phyloP scores from a whole-genome alignment of 2,797 vertebrate genomes.

The Enteromius unitaeniatus region DNA sequence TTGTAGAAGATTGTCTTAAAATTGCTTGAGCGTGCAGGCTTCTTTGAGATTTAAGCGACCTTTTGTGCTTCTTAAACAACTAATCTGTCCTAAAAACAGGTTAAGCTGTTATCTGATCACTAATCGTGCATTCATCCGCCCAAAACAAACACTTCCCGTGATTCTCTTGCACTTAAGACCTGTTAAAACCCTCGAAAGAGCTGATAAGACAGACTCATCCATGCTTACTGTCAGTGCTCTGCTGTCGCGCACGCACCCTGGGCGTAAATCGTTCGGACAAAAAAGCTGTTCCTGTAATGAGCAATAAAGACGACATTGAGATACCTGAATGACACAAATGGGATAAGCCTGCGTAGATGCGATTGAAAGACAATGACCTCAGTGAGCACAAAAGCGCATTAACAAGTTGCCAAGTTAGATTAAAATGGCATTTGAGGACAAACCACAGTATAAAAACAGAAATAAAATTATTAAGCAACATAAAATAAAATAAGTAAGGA shows the following conservation, averaged over 20 bases:
- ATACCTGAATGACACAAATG: slow-evolving; percentile 36
- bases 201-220: slow-evolving; percentile 58
- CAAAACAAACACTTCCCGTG: slow-evolving; percentile 56
- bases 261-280: slow-evolving; percentile 20
- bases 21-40: slow-evolving; percentile 12
- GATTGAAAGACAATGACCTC: slow-evolving; percentile 45
- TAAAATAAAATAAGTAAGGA: background rate
- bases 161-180: slow-evolving; percentile 57
- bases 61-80: slow-evolving; percentile 41
- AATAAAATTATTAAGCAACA: background rate
- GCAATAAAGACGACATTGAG: slow-evolving; percentile 32
- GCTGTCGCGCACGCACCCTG: slow-evolving; percentile 37
- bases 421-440: slow-evolving; percentile 27
- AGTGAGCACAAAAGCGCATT: slow-evolving; percentile 22
- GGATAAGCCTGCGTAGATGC: slow-evolving; percentile 36
- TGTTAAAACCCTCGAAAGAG: slow-evolving; percentile 37
- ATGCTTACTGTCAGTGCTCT: slow-evolving; percentile 43
- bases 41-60: slow-evolving; percentile 40
- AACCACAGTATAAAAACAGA: background rate
- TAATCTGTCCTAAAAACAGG: slow-evolving; percentile 60
- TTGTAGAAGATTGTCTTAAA: background rate
- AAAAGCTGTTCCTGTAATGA: slow-evolving; percentile 41
- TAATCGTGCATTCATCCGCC: slow-evolving; percentile 61
- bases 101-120: slow-evolving; percentile 57
- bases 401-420: slow-evolving; percentile 23